These are phyloP conservation scores for Sprattus sprattus DNA, from an alignment of 2,113 vertebrate genomes.

Conservation along the genomic window DNA sequence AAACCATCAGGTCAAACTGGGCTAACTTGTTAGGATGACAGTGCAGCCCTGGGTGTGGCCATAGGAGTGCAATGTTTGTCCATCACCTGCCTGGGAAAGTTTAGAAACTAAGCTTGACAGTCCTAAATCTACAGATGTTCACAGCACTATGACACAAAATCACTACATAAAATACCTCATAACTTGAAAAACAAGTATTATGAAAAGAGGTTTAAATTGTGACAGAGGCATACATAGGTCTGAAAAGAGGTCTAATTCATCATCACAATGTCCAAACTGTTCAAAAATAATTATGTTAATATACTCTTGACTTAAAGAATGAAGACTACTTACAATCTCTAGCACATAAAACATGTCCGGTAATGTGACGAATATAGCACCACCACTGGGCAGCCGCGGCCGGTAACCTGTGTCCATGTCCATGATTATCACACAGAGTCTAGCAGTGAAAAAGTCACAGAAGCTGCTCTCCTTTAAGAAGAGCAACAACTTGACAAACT, in stretches of 20 bases:
- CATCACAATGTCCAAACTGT: background rate
- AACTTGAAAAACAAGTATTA: background rate
- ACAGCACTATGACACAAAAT: background rate
- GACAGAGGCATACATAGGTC: background rate
- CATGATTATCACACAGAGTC: constrained; percentile 45
- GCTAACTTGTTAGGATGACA: background rate
- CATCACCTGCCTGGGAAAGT: background rate
- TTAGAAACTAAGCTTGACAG: background rate
- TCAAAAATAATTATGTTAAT: background rate
- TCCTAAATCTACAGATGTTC: background rate
- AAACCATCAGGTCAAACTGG: background rate
- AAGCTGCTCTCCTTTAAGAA: constrained; percentile 34
- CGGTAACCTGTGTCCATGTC: constrained; percentile 56
- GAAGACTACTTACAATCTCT: constrained; percentile 64
- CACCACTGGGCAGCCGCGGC: constrained; percentile 63
- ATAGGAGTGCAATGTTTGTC: background rate
- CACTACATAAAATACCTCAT: background rate
- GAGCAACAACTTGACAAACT: constrained; percentile 30
- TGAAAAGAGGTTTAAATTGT: background rate
- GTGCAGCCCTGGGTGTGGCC: background rate
- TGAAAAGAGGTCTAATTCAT: background rate
- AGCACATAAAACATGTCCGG: constrained; percentile 73
- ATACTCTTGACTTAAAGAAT: background rate
- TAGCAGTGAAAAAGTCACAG: constrained; percentile 2
- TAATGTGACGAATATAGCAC: constrained; percentile 58